Evolutionary conservation across 2,797 vertebrate genomes (phyloP), one percentile per base, ranked within the genome.

Genomic region (Eospalax fontanierii): DNA sequence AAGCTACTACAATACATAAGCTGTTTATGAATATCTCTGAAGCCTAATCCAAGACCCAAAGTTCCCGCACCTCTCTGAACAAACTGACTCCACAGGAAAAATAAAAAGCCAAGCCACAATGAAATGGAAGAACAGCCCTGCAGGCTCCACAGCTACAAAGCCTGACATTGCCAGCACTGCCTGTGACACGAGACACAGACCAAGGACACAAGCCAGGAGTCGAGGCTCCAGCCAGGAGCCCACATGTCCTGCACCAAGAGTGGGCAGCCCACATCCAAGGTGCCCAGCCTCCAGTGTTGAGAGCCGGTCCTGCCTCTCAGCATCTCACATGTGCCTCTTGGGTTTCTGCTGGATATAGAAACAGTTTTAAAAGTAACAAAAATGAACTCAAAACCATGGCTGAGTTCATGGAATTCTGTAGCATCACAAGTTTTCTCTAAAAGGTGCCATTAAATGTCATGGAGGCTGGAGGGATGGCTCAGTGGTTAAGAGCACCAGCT

Each of bases 91-190:
- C 26, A 9, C 2, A 71, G 73, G 54, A 74, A n/a, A 46, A 66
- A n/a, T n/a, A n/a, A 16, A 33, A 35, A 50, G 21, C 22, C 71
- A 33, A 30, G 59, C 4, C 16, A 38, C 38, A 6, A 2, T 10
- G 57, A n/a, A 33, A 50, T 6, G 33, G 38, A 63, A 19, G 66
- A 16, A 30, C 1, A 11, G 35, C 43, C 4, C 35, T 43, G 3
- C 28, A 78, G 61, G 19, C 0, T 2, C 18, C 80, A 33, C 28
- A 21, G 1, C 28, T 5, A 15, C 1, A 0, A 40, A n/a, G 35
- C 71, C 73, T 40, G 19, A 38, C 43, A 10, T 19, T 14, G 9
- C 59, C 26, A 40, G 28, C 59, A 7, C 0, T 7, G 14, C 4
- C 57, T 24, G 54, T 12, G 40, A 87, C 30, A n/a, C 28, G 21